Base-by-base conservation (phyloP, 2,797 vertebrate genomes). In the Falco berigora region DNA sequence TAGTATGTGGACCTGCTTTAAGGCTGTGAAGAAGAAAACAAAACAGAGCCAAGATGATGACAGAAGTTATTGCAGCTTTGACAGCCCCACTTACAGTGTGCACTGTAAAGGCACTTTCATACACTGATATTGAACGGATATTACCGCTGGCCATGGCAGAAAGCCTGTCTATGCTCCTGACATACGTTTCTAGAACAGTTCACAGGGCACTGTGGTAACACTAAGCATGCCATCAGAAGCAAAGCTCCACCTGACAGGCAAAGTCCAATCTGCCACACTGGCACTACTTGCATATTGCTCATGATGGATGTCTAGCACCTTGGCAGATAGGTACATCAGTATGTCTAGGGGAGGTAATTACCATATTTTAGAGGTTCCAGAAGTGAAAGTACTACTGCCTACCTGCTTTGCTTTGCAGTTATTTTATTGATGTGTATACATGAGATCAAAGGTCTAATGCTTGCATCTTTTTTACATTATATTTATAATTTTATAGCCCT, bases 1-100 rank as follows among this genome's bases (percentile, higher is more conserved):
- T 20, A 77, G 32, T 38, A 78, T 0, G 5, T 75, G 40, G 71
- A 59, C 36, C 77, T 91, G 47, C 63, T 82, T 67, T 49, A 72
- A 63, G 23, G 24, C 17, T 78, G 38, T 17, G 62, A 75, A 47
- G 28, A 91, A 53, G 68, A 84, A 97, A 10, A 38, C 49, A 92
- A 94, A 98, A 34, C 97, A 96, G 89, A 97, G 66, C n/a, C 80
- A 86, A 90, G 59, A 94, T 42, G 93, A 92, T 97, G 96, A 97
- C 96, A 97, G 96, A 88, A 93, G 82, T 95, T 90, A 72, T 86
- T 95, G 90, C 78, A 77, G 38, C 59, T 85, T 93, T 94, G 91
- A 93, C 94, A 97, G 76, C 47, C 62, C 75, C 82, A 94, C 81
- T 97, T 97, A 96, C 59, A 58, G 25, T 17, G 25, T 86, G 30